Conservation (phyloP, 2,888 invertebrate genomes). For the Bellardia pandia region DNA sequence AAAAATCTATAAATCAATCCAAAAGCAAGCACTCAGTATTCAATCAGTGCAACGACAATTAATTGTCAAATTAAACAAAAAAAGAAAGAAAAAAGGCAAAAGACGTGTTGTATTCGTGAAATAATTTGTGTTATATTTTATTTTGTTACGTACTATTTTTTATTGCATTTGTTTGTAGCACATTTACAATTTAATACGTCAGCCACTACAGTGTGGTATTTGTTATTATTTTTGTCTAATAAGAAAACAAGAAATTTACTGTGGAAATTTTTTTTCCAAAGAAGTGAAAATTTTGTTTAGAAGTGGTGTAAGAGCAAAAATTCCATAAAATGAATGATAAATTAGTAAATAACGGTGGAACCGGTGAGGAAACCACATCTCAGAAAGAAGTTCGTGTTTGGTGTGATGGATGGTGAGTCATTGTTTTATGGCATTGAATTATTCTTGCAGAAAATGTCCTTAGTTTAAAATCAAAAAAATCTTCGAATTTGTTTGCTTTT, state of each 20-base stretch:
- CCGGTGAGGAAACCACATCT: conserved; percentile 29
- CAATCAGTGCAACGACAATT: conserved; percentile 36
- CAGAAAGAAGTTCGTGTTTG: conserved; percentile 75
- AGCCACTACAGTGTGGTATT: conserved; percentile 5
- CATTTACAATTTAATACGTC: not conserved
- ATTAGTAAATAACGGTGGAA: conserved; percentile 58
- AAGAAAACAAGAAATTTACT: not conserved
- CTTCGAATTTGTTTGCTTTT: not conserved
- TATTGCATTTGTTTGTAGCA: not conserved
- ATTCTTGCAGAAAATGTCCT: conserved; percentile 12
- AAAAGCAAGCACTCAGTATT: conserved; percentile 11
- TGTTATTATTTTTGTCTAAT: not conserved
- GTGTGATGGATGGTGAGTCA: conserved; percentile 77
- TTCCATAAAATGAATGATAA: conserved; percentile 73
- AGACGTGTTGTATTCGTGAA: conserved; percentile 41
- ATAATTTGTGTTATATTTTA: conserved; percentile 36
- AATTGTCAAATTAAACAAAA: conserved; percentile 31
- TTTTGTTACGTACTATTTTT: conserved; percentile 51
- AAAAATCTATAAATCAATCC: conserved; percentile 31
- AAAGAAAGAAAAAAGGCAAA: conserved; percentile 1
- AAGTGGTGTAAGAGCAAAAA: conserved; percentile 25
- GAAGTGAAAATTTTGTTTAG: conserved; percentile 18
- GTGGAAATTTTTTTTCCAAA: conserved; percentile 1
- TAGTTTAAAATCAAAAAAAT: conserved; percentile 14
- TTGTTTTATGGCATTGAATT: conserved; percentile 6